A percentile compares a stretch with the other conserved stretches of the same genome.
Conservation (phyloP, 2,797 vertebrate genomes). For the Coregonus ussuriensis region DNA sequence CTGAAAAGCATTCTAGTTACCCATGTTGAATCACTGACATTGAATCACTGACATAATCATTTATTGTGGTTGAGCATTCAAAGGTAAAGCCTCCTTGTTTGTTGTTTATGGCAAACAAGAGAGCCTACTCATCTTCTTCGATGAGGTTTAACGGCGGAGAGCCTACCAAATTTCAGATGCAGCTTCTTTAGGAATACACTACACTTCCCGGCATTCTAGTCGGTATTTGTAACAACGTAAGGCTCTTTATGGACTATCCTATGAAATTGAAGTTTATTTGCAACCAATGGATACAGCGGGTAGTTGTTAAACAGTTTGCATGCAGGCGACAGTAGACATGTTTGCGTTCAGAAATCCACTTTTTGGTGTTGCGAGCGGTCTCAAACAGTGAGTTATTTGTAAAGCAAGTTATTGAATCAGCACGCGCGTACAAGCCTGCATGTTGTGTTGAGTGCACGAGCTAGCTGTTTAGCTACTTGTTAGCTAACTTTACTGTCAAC, state of each 20-base stretch:
- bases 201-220: slow-evolving; percentile 41
- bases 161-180: neutral
- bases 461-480: neutral
- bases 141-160: neutral
- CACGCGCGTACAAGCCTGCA: neutral
- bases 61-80: neutral
- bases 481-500: neutral
- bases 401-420: neutral
- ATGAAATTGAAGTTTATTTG: slow-evolving; percentile 47
- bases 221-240: slow-evolving; percentile 51
- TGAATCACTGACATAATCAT: neutral
- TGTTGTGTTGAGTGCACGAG: neutral
- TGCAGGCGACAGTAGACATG: neutral
- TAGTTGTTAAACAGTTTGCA: neutral
- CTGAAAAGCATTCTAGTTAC: neutral
- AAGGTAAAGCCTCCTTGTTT: neutral
- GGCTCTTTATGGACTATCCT: slow-evolving; percentile 30
- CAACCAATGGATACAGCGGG: slow-evolving; percentile 51
- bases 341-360: no score
- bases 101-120: neutral
- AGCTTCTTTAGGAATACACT: slow-evolving; percentile 24
- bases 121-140: no score
- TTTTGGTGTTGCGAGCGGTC: neutral
- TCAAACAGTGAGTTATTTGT: neutral
- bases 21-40: neutral